Conservation (phyloP, 35 echinoderm and acorn worm genomes). For the Heliocidaris tuberculata region DNA sequence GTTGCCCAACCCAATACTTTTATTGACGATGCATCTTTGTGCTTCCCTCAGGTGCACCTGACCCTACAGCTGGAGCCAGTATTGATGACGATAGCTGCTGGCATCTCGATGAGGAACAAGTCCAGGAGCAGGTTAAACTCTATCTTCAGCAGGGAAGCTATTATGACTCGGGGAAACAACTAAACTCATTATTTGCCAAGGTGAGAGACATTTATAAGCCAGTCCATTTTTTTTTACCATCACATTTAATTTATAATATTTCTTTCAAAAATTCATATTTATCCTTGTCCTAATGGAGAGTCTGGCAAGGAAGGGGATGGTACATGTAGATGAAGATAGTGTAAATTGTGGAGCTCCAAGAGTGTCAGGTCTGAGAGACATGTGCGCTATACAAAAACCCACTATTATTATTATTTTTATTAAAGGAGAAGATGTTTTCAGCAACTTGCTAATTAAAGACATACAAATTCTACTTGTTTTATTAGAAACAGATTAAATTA, state of each 20-base stretch:
- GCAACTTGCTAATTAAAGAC: no score
- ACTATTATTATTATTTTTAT: no score
- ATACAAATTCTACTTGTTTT: no score
- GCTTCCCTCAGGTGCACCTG: conserved; percentile 82
- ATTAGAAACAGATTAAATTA: no score
- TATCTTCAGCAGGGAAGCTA: conserved; percentile 96
- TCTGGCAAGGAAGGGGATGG: neutral
- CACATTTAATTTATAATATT: no score
- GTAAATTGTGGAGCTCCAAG: no score
- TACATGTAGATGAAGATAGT: no score
- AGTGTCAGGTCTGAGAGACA: no score
- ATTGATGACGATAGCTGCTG: conserved; percentile 98
- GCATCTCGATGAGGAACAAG: conserved; percentile 97
- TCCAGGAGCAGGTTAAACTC: conserved; percentile 92
- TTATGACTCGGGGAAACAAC: conserved; percentile 99
- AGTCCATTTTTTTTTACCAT: no score
- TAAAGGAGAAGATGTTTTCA: no score
- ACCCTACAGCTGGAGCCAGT: conserved; percentile 98
- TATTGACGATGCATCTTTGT: neutral
- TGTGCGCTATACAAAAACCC: no score
- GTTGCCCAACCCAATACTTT: neutral
- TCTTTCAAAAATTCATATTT: neutral
- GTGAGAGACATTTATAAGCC: conserved; percentile 42
- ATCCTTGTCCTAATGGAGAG: neutral
- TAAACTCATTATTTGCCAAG: conserved; percentile 99